These are phyloP conservation scores for Xenopus tropicalis DNA, from an alignment of 2,113 vertebrate species.

Conservation along the genomic window UCB_Xtro_10.0 CM004447.2:153711501-153712000, in stretches of 20 bases:
- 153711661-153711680: not conserved
- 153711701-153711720: not conserved
- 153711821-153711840: not conserved
- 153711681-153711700: not conserved
- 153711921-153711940: conserved; percentile 69
- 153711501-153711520: too few species aligned
- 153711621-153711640: conserved; percentile 7
- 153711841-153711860: conserved; percentile 49
- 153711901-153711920: conserved; percentile 67
- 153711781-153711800: not conserved
- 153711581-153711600: not conserved
- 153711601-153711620: conserved; percentile 13
- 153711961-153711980: too few species aligned
- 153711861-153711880: conserved; percentile 55
- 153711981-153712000: too few species aligned
- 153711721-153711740: not conserved
- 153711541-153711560: not conserved
- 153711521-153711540: not conserved
- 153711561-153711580: not conserved
- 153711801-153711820: not conserved
- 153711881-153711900: conserved; percentile 64
- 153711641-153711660: conserved; percentile 10
- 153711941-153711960: too few species aligned
- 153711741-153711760: not conserved
- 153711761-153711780: not conserved